Conservation (phyloP, 2,888 invertebrate genomes). For the Melinaea marsaeus region DNA sequence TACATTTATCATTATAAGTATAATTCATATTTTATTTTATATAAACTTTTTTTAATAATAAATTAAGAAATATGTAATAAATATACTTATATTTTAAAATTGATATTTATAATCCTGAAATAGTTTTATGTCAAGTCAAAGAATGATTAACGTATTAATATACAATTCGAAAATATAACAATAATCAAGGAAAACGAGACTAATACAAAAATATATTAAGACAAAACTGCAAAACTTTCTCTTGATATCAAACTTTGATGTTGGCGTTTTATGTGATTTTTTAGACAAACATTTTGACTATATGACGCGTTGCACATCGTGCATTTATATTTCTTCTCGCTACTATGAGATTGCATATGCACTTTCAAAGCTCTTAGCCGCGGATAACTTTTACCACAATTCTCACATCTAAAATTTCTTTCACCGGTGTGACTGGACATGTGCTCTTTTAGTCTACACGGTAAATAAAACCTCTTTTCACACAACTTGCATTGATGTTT, state of each 20-base stretch:
- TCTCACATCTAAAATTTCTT: constrained; percentile 64
- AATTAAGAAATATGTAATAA: no score
- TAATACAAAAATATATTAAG: no score
- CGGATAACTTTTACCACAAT: constrained; percentile 65
- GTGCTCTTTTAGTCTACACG: constrained; percentile 62
- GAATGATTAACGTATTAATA: no score
- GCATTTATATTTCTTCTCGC: constrained; percentile 71
- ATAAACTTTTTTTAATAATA: no score
- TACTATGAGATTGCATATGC: constrained; percentile 74
- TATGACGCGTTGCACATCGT: constrained; percentile 69
- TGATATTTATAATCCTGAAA: no score
- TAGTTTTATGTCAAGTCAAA: no score
- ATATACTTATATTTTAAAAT: no score
- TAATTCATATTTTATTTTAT: no score
- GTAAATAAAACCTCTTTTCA: constrained; percentile 71
- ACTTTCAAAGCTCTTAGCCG: constrained; percentile 64
- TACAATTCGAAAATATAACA: no score
- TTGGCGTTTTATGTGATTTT: constrained; percentile 71
- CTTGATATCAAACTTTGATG: constrained; percentile 42
- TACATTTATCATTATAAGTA: no score
- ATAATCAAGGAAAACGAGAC: no score
- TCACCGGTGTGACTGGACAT: constrained; percentile 68
- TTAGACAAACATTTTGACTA: constrained; percentile 73
- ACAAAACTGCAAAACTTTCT: constrained; percentile 4
- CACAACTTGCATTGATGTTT: constrained; percentile 75